Percentiles rank a stretch among this genome's conserved stretches.
phyloP scores from a whole-genome alignment of 2,113 vertebrate genomes.

The Bothrops jararaca region DNA sequence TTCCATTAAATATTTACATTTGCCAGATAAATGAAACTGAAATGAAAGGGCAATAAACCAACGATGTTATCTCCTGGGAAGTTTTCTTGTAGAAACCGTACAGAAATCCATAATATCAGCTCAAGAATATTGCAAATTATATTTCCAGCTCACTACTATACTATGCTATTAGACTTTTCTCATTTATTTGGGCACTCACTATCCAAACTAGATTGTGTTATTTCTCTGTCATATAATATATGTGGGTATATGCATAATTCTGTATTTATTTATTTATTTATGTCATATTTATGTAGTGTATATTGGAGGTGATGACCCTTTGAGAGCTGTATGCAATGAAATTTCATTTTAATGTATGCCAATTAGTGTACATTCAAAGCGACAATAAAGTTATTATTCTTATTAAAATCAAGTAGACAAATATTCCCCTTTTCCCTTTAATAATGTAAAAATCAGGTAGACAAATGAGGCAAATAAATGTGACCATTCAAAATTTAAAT shows the following conservation, averaged over 20 bases:
- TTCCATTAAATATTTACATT: not conserved
- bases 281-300: no score
- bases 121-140: not conserved
- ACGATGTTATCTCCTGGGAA: not conserved
- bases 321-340: no score
- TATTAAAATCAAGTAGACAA: not conserved
- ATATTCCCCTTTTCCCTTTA: not conserved
- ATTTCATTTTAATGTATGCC: no score
- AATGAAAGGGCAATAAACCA: slow-evolving; percentile 16
- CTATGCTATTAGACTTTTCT: not conserved
- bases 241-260: no score
- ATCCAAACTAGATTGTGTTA: no score
- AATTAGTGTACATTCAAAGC: no score
- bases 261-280: no score
- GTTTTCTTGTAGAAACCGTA: no score
- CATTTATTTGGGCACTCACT: not conserved
- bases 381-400: no score
- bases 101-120: not conserved
- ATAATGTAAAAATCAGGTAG: not conserved
- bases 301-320: no score
- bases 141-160: not conserved
- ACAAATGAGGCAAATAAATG: not conserved
- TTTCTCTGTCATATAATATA: no score
- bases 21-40: not conserved
- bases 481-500: not conserved